Base-by-base conservation (phyloP, 2,113 vertebrate genomes). In the Otocyon megalotis region DNA sequence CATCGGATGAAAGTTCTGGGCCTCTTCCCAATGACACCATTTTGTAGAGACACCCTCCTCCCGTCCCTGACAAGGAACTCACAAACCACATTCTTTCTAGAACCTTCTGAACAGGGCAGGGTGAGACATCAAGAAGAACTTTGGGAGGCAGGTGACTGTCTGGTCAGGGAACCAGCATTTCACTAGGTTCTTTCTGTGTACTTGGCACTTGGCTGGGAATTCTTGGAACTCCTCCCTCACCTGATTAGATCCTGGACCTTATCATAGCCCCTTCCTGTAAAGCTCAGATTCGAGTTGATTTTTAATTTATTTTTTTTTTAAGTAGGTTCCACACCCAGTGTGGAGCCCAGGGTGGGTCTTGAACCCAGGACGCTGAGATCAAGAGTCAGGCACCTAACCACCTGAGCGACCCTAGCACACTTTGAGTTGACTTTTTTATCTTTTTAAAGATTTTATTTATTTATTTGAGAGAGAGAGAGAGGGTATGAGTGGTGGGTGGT, bases 181-280 rank as follows among this genome's bases (percentile, higher is more conserved):
- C 0, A 12, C 4, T 77, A 4, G 32, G 17, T 16, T 22, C 22
- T 90, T 37, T 60, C 80, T 12, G 30, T 0, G 1, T 0, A 5
- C 32, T 24, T 13, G 17, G 62, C 22, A 50, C 35, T 12, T 60
- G 0, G 22, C 16, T 9, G 60, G 71, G 60, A 56, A 30, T 69
- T 60, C 69, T 32, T 8, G 0, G 22, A 79, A 62, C 53, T 24
- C 37, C 56, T 26, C 15, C 17, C 76, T 8, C 3, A n/a, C 22
- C 50, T 24, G 71, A 50, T 50, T 35, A 50, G 71, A 37, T 3
- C 22, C 24, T 16, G 32, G 69, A 20, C 67, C 67, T 72, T 15
- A 50, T 28, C 5, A 4, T 1, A 30, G 50, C 19, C 88, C 12
- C 50, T 35, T 50, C 50, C n/a, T 56, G 83, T 11, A 14, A 58